Evolutionary conservation across 2,113 vertebrate genomes (phyloP).

Genomic region (Colaptes auratus): DNA sequence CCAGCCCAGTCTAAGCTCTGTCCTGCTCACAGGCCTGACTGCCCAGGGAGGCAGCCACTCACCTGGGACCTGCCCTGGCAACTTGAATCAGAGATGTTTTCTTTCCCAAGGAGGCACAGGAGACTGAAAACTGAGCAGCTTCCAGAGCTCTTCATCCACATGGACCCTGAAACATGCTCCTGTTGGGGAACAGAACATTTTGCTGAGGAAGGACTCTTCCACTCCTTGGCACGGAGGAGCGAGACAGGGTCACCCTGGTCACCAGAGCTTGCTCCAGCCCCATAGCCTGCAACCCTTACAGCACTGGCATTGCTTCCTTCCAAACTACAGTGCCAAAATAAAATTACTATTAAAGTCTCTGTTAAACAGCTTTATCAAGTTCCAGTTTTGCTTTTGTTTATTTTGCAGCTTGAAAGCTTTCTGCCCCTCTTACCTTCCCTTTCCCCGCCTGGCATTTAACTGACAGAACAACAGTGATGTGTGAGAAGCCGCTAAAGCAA

Average conservation of each 20-base stretch:
- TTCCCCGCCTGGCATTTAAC: neutral
- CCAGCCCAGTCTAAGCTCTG: neutral
- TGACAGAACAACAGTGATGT: neutral
- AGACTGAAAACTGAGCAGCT: accelerated
- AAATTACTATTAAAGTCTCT: neutral
- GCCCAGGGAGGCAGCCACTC: neutral
- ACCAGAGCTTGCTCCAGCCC: neutral
- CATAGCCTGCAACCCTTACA: neutral
- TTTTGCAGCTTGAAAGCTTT: neutral
- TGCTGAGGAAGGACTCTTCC: neutral
- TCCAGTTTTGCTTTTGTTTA: neutral
- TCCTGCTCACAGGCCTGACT: neutral
- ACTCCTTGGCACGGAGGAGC: accelerated
- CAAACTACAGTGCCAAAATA: neutral
- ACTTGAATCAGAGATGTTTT: neutral
- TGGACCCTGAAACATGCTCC: neutral
- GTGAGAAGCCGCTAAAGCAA: neutral
- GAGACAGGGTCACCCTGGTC: too few relatives aligned
- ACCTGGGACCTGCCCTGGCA: neutral
- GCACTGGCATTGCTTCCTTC: accelerated
- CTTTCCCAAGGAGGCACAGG: neutral
- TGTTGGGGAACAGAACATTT: neutral
- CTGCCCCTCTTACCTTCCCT: neutral
- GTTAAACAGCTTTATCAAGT: neutral
- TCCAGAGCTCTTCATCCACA: neutral